phyloP scores from a whole-genome alignment of 1,140 invertebrate species.

The Mactra quadrangularis region DNA sequence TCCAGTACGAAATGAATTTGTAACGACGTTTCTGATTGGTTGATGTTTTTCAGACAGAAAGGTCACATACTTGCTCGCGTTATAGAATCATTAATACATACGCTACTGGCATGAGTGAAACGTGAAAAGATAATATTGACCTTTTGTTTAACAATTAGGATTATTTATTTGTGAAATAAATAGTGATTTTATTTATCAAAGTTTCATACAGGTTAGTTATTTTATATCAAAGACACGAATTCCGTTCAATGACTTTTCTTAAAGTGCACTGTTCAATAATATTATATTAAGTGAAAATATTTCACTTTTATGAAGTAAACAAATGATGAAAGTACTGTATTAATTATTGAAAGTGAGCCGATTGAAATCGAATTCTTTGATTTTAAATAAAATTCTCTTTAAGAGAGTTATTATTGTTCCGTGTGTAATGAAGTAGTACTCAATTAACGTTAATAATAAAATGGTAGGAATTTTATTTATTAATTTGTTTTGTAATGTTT shows the following conservation, averaged over 20 bases:
- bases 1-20: background rate
- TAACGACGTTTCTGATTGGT: constrained; percentile 3
- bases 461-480: too few species aligned
- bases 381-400: too few species aligned
- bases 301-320: too few species aligned
- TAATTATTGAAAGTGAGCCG: too few species aligned
- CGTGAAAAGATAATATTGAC: background rate
- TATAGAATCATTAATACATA: constrained; percentile 5
- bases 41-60: background rate
- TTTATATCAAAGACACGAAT: background rate
- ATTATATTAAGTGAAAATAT: too few species aligned
- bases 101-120: background rate
- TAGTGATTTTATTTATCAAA: background rate
- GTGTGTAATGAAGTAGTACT: too few species aligned
- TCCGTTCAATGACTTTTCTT: background rate
- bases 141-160: background rate
- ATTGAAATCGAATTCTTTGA: too few species aligned
- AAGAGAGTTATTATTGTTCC: too few species aligned
- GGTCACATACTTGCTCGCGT: constrained; percentile 22
- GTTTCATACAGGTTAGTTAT: background rate
- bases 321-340: too few species aligned
- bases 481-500: too few species aligned
- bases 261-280: too few species aligned
- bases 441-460: too few species aligned
- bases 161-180: background rate